Evolutionary conservation across 2,797 vertebrate species (phyloP).

Genomic region (Micromesistius poutassou): DNA sequence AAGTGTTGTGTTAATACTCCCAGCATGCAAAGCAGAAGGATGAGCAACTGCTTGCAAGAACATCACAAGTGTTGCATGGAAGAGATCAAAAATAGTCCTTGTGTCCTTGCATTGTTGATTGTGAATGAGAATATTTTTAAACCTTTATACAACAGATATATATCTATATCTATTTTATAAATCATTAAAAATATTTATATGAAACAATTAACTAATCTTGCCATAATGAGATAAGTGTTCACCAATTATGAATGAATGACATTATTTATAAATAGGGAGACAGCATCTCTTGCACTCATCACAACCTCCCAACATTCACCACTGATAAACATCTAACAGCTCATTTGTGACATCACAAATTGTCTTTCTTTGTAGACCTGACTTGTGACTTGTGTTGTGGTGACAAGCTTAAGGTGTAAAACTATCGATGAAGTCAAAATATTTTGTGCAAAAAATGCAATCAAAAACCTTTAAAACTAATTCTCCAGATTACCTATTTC

Average conservation of each 20-base stretch:
- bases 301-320: neutral
- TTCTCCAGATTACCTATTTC: neutral
- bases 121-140: neutral
- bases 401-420: neutral
- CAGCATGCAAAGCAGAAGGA: slow-evolving; percentile 1
- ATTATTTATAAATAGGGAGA: neutral
- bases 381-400: neutral
- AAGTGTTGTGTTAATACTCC: neutral
- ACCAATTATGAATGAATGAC: neutral
- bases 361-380: neutral
- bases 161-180: too few relatives aligned
- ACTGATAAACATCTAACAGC: neutral
- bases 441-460: neutral
- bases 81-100: neutral
- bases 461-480: neutral
- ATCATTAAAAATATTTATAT: too few relatives aligned
- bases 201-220: neutral
- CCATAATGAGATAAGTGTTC: neutral
- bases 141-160: neutral
- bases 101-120: neutral
- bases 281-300: neutral
- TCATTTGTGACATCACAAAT: neutral
- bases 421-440: neutral
- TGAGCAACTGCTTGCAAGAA: slow-evolving; percentile 3
- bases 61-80: slow-evolving; percentile 8